Percentiles rank a stretch among this genome's conserved stretches.
These are phyloP conservation scores for Pangasius macronema DNA, from an alignment of 2,797 vertebrate species.

Conservation along the genomic window DNA sequence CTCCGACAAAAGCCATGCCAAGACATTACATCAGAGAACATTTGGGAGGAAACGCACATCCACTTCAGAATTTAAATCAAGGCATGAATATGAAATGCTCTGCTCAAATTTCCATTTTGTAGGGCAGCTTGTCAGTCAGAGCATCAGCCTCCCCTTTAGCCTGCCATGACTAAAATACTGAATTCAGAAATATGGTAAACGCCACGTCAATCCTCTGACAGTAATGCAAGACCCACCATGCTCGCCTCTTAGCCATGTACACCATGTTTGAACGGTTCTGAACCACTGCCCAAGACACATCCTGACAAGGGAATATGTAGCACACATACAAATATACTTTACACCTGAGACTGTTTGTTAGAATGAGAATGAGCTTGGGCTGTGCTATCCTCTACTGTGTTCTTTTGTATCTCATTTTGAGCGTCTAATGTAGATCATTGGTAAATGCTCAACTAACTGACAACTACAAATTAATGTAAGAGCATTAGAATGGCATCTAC, in stretches of 20 bases:
- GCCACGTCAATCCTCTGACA: slow-evolving; percentile 73
- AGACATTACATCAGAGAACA: slow-evolving; percentile 40
- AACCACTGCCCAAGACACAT: slow-evolving; percentile 79
- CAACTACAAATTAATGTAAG: not conserved
- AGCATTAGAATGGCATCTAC: not conserved
- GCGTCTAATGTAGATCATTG: not conserved
- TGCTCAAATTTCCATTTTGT: slow-evolving; percentile 78
- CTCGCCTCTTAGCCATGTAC: slow-evolving; percentile 78
- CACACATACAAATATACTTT: slow-evolving; percentile 77
- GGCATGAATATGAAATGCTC: slow-evolving; percentile 81
- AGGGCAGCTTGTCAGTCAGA: slow-evolving; percentile 82
- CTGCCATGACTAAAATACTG: slow-evolving; percentile 77
- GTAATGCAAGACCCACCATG: slow-evolving; percentile 75
- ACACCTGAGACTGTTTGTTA: slow-evolving; percentile 63
- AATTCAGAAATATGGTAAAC: slow-evolving; percentile 80
- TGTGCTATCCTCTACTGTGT: not conserved
- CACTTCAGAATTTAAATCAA: slow-evolving; percentile 80
- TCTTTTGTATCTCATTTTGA: not conserved
- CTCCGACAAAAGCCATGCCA: slow-evolving; percentile 42
- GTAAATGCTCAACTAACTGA: not conserved
- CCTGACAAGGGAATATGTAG: slow-evolving; percentile 79
- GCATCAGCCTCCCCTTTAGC: slow-evolving; percentile 77
- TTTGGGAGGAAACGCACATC: slow-evolving; percentile 67
- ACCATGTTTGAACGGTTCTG: slow-evolving; percentile 78
- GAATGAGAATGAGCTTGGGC: slow-evolving; percentile 31